Conservation (phyloP, 1,140 invertebrate genomes). For the Venustaconcha ellipsiformis region DNA sequence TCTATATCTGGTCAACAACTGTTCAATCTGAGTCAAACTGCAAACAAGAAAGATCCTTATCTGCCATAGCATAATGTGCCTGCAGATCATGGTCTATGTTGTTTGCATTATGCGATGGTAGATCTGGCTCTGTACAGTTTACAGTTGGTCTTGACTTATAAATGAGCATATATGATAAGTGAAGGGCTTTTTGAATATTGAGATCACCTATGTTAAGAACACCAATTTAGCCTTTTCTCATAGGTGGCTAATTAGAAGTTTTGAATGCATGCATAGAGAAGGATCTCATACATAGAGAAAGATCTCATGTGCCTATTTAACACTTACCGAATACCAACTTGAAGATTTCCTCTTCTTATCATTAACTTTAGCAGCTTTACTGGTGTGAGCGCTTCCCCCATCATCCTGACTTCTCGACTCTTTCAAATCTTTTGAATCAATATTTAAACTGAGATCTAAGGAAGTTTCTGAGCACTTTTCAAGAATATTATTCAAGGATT, state of each 20-base stretch:
- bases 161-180: no score
- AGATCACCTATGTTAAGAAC: not conserved
- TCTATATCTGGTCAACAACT: no score
- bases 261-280: not conserved
- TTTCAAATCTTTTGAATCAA: constrained; percentile 48
- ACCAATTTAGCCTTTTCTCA: not conserved
- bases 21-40: no score
- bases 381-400: constrained; percentile 16
- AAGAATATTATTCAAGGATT: constrained; percentile 55
- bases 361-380: constrained; percentile 30
- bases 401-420: constrained; percentile 34
- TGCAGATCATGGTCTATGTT: no score
- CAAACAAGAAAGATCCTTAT: not conserved
- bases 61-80: no score
- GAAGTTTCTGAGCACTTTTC: constrained; percentile 60
- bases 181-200: no score
- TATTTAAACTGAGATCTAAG: constrained; percentile 47
- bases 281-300: not conserved
- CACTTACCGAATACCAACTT: constrained; percentile 67
- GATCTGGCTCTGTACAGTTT: no score
- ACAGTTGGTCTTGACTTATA: no score
- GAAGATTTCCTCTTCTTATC: constrained; percentile 63
- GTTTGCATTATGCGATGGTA: no score
- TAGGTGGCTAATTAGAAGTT: not conserved
- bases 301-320: not conserved